Conservation (phyloP, 2,113 vertebrate genomes). For the Callorhinus ursinus region DNA sequence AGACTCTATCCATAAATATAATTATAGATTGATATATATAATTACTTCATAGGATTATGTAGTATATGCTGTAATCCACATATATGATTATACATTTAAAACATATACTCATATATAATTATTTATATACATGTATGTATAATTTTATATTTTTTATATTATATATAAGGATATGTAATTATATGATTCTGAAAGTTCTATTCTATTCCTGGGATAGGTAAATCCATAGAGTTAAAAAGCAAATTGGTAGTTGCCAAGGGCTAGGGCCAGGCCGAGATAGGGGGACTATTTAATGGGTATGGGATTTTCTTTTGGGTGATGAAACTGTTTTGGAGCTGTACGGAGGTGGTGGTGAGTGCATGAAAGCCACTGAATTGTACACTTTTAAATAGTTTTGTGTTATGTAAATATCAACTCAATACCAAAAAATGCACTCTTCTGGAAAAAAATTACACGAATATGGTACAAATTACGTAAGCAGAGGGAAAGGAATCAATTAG, state of each 20-base stretch:
- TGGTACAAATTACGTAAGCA: neutral
- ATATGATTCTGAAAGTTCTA: neutral
- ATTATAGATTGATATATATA: no score
- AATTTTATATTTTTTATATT: neutral
- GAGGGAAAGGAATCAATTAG: no score
- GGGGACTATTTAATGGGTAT: neutral
- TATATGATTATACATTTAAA: neutral
- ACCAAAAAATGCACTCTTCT: neutral
- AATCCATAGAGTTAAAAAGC: neutral
- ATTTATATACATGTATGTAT: neutral
- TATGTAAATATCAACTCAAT: neutral
- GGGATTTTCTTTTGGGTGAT: neutral
- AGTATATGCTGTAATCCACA: no score
- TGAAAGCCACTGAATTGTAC: neutral
- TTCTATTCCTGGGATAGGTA: neutral
- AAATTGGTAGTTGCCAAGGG: neutral
- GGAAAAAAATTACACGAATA: neutral
- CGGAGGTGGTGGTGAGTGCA: neutral
- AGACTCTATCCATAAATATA: neutral
- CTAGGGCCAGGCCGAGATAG: accelerated
- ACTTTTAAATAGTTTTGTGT: neutral
- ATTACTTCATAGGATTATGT: neutral
- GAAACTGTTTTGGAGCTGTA: neutral
- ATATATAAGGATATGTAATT: neutral
- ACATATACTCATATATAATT: neutral